These are phyloP conservation scores for Micrasema minimum DNA, from an alignment of 1,140 invertebrate species.

Conservation along the genomic window DNA sequence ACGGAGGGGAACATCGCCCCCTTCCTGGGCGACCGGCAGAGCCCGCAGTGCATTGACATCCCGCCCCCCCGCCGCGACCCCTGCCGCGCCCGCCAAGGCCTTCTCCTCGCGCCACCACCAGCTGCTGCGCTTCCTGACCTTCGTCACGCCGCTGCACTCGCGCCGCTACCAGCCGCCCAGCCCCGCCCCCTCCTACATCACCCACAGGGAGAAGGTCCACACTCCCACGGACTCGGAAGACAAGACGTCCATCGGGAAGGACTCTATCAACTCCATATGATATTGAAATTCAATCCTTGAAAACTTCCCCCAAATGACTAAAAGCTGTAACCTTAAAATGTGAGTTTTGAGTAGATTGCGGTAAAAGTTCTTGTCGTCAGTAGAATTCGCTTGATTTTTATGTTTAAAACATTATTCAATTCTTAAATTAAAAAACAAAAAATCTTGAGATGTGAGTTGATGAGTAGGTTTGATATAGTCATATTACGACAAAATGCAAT, in stretches of 20 bases:
- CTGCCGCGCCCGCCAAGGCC: conserved; percentile 36
- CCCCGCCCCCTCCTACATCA: conserved; percentile 1
- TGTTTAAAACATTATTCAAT: too few species aligned
- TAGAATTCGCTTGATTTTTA: too few species aligned
- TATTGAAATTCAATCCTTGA: too few species aligned
- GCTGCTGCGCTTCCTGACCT: conserved; percentile 59
- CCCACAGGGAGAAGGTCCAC: background rate
- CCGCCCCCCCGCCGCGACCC: conserved; percentile 55
- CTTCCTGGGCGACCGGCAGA: conserved; percentile 60
- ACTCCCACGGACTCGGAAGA: background rate
- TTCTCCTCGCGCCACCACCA: conserved; percentile 53
- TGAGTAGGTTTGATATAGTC: too few species aligned
- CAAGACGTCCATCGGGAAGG: background rate
- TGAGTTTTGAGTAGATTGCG: too few species aligned
- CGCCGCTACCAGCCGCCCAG: conserved; percentile 55
- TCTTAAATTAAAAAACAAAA: too few species aligned
- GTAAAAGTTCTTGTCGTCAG: too few species aligned
- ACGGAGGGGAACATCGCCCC: conserved; percentile 59
- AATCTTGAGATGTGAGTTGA: too few species aligned
- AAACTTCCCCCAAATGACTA: too few species aligned
- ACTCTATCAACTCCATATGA: too few species aligned
- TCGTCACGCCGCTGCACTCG: conserved; percentile 58
- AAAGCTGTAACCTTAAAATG: too few species aligned
- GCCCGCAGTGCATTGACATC: conserved; percentile 61
- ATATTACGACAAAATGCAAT: too few species aligned